Conservation (phyloP, 2,797 vertebrate genomes). For the Poeciliopsis presidionis region DNA sequence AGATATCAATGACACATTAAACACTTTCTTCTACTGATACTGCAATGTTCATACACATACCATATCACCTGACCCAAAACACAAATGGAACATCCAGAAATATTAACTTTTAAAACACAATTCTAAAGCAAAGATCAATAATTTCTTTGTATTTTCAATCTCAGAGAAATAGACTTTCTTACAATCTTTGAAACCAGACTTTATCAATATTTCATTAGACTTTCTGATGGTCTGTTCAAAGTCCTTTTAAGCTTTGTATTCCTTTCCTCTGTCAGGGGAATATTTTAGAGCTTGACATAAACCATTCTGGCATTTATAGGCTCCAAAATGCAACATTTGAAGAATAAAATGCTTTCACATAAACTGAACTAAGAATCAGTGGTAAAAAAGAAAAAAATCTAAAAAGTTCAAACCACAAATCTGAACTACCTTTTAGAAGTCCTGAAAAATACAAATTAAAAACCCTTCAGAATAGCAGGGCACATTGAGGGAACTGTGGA, state of each 20-base stretch:
- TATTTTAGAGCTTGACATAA: not conserved
- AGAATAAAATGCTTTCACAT: not conserved
- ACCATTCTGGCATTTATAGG: not conserved
- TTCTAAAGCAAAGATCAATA: not conserved
- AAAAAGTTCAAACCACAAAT: not conserved
- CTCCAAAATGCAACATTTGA: not conserved
- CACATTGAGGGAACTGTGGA: not conserved
- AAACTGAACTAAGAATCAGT: not conserved
- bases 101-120: not conserved
- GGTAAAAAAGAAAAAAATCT: not conserved
- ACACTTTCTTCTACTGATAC: not conserved
- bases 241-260: not conserved
- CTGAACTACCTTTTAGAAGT: not conserved
- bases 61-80: not conserved
- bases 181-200: not conserved
- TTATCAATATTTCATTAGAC: not conserved
- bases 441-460: not conserved
- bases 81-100: not conserved
- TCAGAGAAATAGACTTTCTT: too few relatives aligned
- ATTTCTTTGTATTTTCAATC: not conserved
- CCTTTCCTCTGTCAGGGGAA: not conserved
- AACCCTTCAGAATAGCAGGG: not conserved
- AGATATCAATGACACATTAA: constrained; percentile 7
- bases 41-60: not conserved
- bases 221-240: not conserved